Conservation (phyloP, 2,113 vertebrate species). For the Halcyon malimbica region DNA sequence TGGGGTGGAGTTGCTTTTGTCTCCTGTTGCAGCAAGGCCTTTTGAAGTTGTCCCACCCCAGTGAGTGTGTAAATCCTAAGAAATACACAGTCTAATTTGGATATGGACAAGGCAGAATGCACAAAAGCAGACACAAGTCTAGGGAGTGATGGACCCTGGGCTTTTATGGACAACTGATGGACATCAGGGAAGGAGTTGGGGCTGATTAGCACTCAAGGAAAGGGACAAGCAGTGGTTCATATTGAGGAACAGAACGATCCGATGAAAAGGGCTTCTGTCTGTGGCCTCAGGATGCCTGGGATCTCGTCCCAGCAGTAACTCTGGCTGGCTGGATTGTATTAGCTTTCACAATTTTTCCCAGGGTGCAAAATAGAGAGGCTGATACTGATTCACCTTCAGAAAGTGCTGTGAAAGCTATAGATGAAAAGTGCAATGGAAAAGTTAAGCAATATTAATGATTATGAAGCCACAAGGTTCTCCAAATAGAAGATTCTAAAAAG, state of each 20-base stretch:
- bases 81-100: fast-evolving
- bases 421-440: slow-evolving; percentile 18
- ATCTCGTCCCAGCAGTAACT: not conserved
- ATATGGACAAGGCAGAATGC: not conserved
- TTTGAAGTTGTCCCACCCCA: not conserved
- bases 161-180: not conserved
- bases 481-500: slow-evolving; percentile 52
- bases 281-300: not conserved
- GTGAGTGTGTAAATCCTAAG: fast-evolving
- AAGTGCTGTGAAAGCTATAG: not conserved
- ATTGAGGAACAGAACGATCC: fast-evolving
- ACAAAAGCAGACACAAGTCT: not conserved
- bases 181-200: not conserved
- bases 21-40: not conserved
- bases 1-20: not conserved
- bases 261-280: not conserved
- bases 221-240: not conserved
- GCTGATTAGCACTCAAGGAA: not conserved
- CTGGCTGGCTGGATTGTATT: not conserved
- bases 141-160: not conserved
- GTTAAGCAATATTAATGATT: slow-evolving; percentile 54
- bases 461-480: not conserved
- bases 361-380: not conserved
- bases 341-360: not conserved
- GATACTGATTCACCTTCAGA: not conserved